Percentiles rank a stretch among this genome's conserved stretches.
Conservation (phyloP, 2,113 vertebrate species). For the Grammomys dolichurus region DNA sequence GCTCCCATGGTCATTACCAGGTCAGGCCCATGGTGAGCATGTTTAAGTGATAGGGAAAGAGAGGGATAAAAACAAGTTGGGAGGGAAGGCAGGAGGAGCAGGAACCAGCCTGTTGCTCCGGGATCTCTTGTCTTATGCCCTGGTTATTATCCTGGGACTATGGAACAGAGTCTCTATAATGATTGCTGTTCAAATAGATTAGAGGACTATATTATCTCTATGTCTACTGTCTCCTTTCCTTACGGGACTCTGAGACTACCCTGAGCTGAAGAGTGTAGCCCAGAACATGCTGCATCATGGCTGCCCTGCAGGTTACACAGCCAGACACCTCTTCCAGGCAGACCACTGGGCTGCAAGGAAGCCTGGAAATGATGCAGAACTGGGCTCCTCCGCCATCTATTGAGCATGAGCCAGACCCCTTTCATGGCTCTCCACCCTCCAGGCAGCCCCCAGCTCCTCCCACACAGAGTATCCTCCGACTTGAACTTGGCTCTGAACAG, state of each 20-base stretch:
- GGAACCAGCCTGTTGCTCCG: not conserved
- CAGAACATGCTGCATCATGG: not conserved
- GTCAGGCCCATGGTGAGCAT: not conserved
- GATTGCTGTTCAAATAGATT: not conserved
- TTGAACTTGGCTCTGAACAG: accelerated
- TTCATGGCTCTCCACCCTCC: not conserved
- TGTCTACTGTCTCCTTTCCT: not conserved
- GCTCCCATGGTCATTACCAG: not conserved
- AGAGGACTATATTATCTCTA: not conserved
- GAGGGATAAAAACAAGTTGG: no score
- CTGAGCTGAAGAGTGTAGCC: not conserved
- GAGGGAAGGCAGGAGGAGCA: not conserved
- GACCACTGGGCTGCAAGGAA: not conserved
- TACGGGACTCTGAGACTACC: not conserved
- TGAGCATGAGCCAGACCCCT: no score
- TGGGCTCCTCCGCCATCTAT: not conserved
- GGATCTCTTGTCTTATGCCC: not conserved
- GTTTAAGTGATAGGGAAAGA: not conserved
- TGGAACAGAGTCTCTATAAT: not conserved
- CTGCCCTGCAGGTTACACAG: not conserved
- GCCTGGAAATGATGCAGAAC: not conserved
- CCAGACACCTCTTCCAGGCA: not conserved
- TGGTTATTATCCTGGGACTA: not conserved
- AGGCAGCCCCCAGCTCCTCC: not conserved
- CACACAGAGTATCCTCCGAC: accelerated